These are phyloP conservation scores for Trissoscelio sp. DNA, from an alignment of 2,888 invertebrate species.

Conservation along the genomic window DNA sequence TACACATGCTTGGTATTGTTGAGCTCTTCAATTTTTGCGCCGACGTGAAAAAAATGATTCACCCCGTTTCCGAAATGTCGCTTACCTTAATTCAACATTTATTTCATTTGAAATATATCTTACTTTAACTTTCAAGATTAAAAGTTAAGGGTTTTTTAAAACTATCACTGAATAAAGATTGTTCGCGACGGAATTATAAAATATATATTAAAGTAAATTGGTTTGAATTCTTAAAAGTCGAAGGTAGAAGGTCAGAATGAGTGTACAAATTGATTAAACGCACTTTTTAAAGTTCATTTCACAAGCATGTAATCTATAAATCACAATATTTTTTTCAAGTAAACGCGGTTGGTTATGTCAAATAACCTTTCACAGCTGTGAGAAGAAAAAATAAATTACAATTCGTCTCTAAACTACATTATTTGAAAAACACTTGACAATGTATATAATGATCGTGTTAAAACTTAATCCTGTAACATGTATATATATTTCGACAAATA, in stretches of 20 bases:
- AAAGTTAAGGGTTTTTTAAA: too few species aligned
- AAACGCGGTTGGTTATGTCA: not conserved
- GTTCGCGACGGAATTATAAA: too few species aligned
- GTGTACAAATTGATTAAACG: too few species aligned
- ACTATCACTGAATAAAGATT: too few species aligned
- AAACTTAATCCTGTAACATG: constrained; percentile 1
- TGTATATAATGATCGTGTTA: not conserved
- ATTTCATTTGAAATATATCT: too few species aligned
- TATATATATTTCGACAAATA: constrained; percentile 28
- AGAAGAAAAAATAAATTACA: not conserved
- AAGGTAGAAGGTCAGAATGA: too few species aligned
- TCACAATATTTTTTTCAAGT: not conserved
- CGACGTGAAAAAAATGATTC: constrained; percentile 18
- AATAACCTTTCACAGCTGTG: not conserved
- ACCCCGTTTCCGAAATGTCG: constrained; percentile 16
- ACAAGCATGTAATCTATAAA: not conserved
- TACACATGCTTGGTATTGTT: constrained; percentile 42
- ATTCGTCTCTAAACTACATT: too few species aligned
- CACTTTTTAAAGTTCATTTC: not conserved
- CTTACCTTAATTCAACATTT: too few species aligned
- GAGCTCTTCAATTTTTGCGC: constrained; percentile 37
- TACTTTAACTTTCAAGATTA: too few species aligned
- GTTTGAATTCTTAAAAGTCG: too few species aligned
- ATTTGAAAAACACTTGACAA: not conserved
- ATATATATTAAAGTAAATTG: too few species aligned